Base-by-base conservation (phyloP, 2,113 vertebrate species). In the Rousettus leschenaultii region DNA sequence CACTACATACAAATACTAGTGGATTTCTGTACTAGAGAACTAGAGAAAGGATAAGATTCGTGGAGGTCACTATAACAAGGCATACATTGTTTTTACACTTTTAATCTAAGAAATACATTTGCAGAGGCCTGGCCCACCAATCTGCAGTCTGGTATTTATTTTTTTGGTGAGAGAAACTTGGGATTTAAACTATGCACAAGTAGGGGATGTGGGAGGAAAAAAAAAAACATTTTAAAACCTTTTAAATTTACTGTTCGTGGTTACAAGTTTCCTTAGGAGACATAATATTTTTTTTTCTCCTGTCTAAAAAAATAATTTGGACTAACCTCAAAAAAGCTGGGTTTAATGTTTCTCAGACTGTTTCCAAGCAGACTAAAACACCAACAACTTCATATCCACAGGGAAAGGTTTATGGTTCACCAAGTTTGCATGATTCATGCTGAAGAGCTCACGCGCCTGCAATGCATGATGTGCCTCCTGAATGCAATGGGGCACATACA, bases 351-450 rank as follows among this genome's bases (percentile, higher is more conserved):
- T 97, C 96, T 97, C 97, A 91, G 97, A 95, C 96, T 97, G 97
- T 98, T 98, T 98, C 98, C 97, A 99, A 97, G 98, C 94, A 97
- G 93, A 98, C 95, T 97, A 86, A 98, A 80, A 98, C 93, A 98
- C 96, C 97, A 98, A 97, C 97, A 98, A 96, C 96, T 94, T 97
- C 91, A 95, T 90, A 89, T 96, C 97, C 95, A 97, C 80, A 95
- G 96, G 96, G 95, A 97, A 79, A 98, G 91, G 95, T 91, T 96
- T 92, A 94, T 94, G 87, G 94, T 98, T 98, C 97, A 96, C 87
- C 95, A 90, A 94, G 93, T 95, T 83, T 87, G 75, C 80, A 89
- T 96, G 97, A 98, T 95, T 98, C 96, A 97, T 71, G 73, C 91
- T 26, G 70, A 97, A 94, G 78, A 71, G 53, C 90, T 84, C 1